Evolutionary conservation across 2,113 vertebrate species (phyloP), one percentile per base, ranked within the genome.

Genomic region (Eubucco bourcierii): DNA sequence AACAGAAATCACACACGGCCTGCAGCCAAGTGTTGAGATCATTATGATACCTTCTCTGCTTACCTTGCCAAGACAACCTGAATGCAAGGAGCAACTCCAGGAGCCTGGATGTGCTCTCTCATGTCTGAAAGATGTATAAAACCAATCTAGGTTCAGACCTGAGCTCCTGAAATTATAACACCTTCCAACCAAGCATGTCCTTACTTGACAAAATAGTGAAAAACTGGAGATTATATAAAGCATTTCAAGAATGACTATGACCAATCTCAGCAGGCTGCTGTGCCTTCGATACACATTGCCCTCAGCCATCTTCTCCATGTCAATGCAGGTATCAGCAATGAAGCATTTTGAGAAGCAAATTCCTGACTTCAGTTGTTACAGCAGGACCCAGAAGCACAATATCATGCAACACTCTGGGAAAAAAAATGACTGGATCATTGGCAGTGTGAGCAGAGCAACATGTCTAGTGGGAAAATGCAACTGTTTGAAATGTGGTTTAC

Each of bases 281-380:
- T 92, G 81, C 91, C 84, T 96, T 97, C 96, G 87, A 95, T 93
- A 97, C 93, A 95, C 94, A 90, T 94, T 95, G 95, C 95, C 93
- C 90, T 97, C 86, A 96, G 95, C 97, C 93, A 96, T 97, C 95
- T 96, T 94, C 96, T 96, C 95, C 96, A 92, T 96, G 97, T 98
- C 97, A 97, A 96, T 98, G 95, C 39, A 86, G 90, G 85, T 95
- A 94, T 97, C 97, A 97, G 67, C 97, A 97, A 93, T 95, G 95
- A 93, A 95, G 90, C 91, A 89, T 94, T 95, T 91, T 75, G 90
- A 89, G 90, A 95, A 92, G 97, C 94, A 97, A 98, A 98, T 97
- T 95, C 96, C 82, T 95, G 96, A 96, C 64, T 97, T 97, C 97
- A 94, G 89, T 83, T 80, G 67, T 91, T 96, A 74, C 29, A 87